Conservation (phyloP, 1,140 invertebrate species). For the Hypsibius dujardini region DNA sequence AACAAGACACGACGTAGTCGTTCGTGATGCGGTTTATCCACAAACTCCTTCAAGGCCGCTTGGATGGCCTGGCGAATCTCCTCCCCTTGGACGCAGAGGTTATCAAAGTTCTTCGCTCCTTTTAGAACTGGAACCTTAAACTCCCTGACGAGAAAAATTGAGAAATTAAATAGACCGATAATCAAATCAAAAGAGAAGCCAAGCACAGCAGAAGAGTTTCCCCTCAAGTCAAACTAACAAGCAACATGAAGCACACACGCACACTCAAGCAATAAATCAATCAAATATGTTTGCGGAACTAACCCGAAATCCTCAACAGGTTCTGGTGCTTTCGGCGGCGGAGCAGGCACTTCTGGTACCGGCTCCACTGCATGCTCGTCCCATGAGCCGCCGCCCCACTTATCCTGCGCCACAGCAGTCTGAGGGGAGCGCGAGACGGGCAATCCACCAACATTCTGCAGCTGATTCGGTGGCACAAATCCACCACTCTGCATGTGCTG, state of each 20-base stretch:
- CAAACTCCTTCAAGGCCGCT: neutral
- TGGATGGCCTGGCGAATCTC: neutral
- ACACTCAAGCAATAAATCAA: too few species aligned
- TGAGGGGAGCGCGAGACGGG: neutral
- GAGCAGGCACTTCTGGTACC: neutral
- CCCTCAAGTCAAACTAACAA: too few species aligned
- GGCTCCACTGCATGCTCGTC: neutral
- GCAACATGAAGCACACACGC: too few species aligned
- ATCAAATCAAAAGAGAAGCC: too few species aligned
- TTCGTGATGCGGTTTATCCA: neutral
- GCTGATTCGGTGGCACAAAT: too few species aligned
- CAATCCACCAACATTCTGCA: neutral
- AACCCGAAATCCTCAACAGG: slow-evolving; percentile 12
- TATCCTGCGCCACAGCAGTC: neutral
- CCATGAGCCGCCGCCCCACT: neutral
- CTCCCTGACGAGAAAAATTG: slow-evolving; percentile 6
- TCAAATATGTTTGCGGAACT: neutral
- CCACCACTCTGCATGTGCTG: too few species aligned
- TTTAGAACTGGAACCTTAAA: neutral
- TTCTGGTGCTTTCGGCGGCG: neutral
- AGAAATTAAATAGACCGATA: neutral
- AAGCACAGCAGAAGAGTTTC: too few species aligned
- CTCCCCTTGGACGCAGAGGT: neutral
- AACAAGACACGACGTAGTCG: neutral
- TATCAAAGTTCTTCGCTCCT: slow-evolving; percentile 12